Percentiles rank a stretch among this genome's conserved stretches.
Conservation (phyloP, 2,113 vertebrate genomes). For the Uria aalge region DNA sequence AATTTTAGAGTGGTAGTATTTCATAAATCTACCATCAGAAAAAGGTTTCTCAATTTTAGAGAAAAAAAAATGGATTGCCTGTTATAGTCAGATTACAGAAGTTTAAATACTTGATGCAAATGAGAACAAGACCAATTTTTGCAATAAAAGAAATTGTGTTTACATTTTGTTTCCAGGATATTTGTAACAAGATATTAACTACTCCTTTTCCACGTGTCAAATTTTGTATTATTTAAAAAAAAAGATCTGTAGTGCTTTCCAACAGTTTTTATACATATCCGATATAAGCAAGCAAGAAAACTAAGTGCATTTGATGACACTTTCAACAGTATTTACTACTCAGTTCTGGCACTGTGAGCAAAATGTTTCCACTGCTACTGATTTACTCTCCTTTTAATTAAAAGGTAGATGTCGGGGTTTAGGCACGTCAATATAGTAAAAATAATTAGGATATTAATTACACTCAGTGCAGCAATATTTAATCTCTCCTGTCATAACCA, state of each 20-base stretch:
- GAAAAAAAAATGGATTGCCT: neutral
- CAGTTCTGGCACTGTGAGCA: neutral
- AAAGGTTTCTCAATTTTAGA: neutral
- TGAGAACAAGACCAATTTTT: neutral
- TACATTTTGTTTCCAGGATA: neutral
- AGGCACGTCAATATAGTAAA: neutral
- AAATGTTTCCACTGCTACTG: neutral
- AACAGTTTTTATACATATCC: neutral
- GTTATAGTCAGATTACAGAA: neutral
- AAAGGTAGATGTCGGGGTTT: neutral
- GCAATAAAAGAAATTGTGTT: neutral
- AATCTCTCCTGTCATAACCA: neutral
- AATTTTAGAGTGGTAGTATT: neutral
- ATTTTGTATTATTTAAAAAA: too few relatives aligned
- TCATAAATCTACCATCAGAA: neutral
- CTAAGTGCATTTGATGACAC: neutral
- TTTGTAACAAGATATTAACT: neutral
- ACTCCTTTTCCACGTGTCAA: neutral
- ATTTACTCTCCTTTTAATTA: constrained; percentile 13
- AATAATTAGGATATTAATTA: constrained; percentile 38
- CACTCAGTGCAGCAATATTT: neutral
- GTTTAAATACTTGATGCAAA: neutral
- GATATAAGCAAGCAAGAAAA: neutral
- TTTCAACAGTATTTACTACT: neutral
- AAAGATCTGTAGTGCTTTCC: neutral